These are phyloP conservation scores for Eristalis tenax DNA, from an alignment of 2,888 invertebrate genomes.

Conservation along the genomic window DNA sequence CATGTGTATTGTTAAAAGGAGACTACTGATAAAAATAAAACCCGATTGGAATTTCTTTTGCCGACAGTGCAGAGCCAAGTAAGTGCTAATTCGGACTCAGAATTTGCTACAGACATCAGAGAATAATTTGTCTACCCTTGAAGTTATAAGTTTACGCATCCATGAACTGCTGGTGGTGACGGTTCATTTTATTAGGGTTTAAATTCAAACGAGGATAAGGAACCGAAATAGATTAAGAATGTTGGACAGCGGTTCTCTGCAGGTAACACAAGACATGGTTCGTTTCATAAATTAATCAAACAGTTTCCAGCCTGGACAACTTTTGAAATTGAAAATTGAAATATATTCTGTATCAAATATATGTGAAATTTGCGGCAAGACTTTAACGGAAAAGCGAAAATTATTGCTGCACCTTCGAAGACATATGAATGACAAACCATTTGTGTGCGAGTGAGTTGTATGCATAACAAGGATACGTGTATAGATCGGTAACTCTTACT, in stretches of 20 bases:
- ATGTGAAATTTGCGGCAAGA: slow-evolving; percentile 57
- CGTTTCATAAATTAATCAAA: not conserved
- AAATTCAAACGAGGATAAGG: no score
- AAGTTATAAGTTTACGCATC: no score
- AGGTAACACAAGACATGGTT: not conserved
- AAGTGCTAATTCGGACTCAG: not conserved
- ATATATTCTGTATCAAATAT: slow-evolving; percentile 1
- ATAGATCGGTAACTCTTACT: no score
- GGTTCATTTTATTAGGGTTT: no score
- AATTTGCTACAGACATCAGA: not conserved
- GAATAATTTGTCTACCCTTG: no score
- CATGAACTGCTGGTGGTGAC: no score
- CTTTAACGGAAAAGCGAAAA: slow-evolving; percentile 29
- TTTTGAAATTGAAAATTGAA: not conserved
- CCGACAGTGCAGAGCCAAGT: not conserved
- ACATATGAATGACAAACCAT: slow-evolving; percentile 54
- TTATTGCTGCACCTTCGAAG: slow-evolving; percentile 46
- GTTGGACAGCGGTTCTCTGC: not conserved
- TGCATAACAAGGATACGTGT: no score
- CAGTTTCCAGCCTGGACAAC: not conserved
- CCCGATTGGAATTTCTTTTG: not conserved
- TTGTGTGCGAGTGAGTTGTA: slow-evolving; percentile 59
- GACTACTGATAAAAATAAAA: not conserved
- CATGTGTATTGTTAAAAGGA: not conserved
- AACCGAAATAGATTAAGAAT: not conserved